Base-by-base conservation (phyloP, 2,888 invertebrate species). In the Meloe dianella region DNA sequence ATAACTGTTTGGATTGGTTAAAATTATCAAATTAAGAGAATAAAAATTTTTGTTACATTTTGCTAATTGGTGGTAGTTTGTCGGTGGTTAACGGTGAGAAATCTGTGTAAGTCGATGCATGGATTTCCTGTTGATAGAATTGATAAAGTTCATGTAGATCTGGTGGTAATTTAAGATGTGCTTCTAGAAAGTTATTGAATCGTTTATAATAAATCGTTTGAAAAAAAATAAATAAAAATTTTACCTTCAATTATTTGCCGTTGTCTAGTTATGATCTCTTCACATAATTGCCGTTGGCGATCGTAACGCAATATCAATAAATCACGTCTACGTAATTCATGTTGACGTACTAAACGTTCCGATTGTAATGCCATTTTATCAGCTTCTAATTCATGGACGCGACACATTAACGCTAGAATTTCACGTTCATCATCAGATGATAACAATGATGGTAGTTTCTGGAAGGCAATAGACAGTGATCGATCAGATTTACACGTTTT, bases 331-430 rank as follows among this genome's bases (percentile, higher is more conserved):
- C 94, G 87, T 65, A 97, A 87, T 79, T 96, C 96, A 77, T 95
- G 95, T 76, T 95, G 93, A 27, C 94, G 88, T 58, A 95, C 91
- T 65, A 96, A 86, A 38, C 94, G 86, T 79, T 94, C 93, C 2
- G 95, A 94, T 84, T 96, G 95, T 76, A 96, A 86, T 75, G 96
- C 96, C 84, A 94, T 90, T 85, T 96, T 97, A 82, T 96, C 95
- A 0, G 97, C 96, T 84, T 97, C 97, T 64, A 97, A 86, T 84
- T 96, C 95, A 81, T 97, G 97, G 47, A 97, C 96, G 73, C 94
- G 89, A 78, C 96, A 94, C 81, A 98, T 90, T 60, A 98, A 85
- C 24, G 93, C 91, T 66, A 95, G 84, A 64, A 97, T 89, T 81
- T 98, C 97, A 54, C 94, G 88, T 84, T 98, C 97, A 72, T 97